A percentile compares a stretch with the other conserved stretches of the same genome.
Conservation (phyloP, 2,888 invertebrate species). For the Eupsilia transversa region DNA sequence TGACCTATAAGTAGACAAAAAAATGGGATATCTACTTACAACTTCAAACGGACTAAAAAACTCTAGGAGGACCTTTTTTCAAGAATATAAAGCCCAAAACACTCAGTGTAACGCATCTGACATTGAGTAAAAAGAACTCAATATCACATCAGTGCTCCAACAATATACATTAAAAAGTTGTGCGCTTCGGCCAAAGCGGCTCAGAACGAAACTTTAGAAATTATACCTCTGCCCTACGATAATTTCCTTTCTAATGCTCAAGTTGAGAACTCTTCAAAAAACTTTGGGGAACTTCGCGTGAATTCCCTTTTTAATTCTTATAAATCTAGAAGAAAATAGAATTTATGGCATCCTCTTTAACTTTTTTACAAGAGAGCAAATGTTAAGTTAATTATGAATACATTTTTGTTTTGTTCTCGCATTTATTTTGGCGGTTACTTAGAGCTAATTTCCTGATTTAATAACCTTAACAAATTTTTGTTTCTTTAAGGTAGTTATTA, state of each 20-base stretch:
- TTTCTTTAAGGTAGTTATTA: background rate
- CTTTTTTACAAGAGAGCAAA: slow-evolving; percentile 69
- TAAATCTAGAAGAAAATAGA: slow-evolving; percentile 79
- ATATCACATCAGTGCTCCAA: slow-evolving; percentile 52
- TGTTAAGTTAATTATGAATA: slow-evolving; percentile 67
- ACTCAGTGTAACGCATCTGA: slow-evolving; percentile 14
- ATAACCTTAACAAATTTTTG: slow-evolving; percentile 5
- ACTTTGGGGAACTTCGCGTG: slow-evolving; percentile 75
- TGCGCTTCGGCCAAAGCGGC: slow-evolving; percentile 64
- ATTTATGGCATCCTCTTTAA: slow-evolving; percentile 76
- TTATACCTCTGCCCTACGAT: slow-evolving; percentile 81
- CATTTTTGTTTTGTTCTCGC: slow-evolving; percentile 51
- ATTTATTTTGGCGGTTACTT: slow-evolving; percentile 53
- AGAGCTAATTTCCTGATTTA: slow-evolving; percentile 37
- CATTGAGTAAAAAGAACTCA: slow-evolving; percentile 39
- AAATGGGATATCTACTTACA: background rate
- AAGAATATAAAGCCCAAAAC: background rate
- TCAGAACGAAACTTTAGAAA: slow-evolving; percentile 79
- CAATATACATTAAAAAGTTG: slow-evolving; percentile 72
- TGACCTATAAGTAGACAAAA: no score
- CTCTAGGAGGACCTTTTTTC: background rate
- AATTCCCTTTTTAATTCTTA: slow-evolving; percentile 79
- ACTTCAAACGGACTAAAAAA: background rate
- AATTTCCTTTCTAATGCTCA: slow-evolving; percentile 85
- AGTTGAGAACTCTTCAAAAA: slow-evolving; percentile 81